A percentile compares a stretch with the other conserved stretches of the same genome.
Evolutionary conservation across 2,113 vertebrate genomes (phyloP).

Genomic region (Sylvilagus bachmani): DNA sequence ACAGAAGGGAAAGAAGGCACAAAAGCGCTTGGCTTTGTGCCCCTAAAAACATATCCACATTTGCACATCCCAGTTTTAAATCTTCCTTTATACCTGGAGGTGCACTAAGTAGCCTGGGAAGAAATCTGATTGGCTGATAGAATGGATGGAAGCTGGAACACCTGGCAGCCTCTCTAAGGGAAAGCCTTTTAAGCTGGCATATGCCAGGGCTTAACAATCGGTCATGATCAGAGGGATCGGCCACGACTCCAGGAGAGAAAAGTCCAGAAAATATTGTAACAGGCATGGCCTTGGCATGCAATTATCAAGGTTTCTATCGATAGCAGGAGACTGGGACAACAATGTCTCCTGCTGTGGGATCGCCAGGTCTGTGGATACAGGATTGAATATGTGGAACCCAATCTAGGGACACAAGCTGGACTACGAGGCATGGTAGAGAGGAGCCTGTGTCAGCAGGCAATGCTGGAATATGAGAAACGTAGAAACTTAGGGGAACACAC

Average conservation of each 20-base stretch:
- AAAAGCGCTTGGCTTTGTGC: too few relatives aligned
- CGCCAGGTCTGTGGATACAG: background rate
- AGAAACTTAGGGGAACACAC: background rate
- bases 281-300: background rate
- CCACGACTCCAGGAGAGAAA: background rate
- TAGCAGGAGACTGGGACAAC: background rate
- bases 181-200: background rate
- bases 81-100: too few relatives aligned
- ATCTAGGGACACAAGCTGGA: background rate
- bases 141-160: too few relatives aligned
- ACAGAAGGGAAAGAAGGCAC: too few relatives aligned
- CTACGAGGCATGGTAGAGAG: background rate
- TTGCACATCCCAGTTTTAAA: too few relatives aligned
- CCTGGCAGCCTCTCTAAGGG: too few relatives aligned
- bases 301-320: background rate
- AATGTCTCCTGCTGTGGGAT: background rate
- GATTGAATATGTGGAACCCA: background rate
- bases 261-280: background rate
- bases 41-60: too few relatives aligned
- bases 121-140: too few relatives aligned
- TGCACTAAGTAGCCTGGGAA: too few relatives aligned
- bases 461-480: background rate
- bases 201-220: background rate
- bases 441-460: background rate
- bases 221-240: background rate